Evolutionary conservation across 53 echinoderm and acorn worm species (phyloP).

Genomic region (Patiria pectinifera): DNA sequence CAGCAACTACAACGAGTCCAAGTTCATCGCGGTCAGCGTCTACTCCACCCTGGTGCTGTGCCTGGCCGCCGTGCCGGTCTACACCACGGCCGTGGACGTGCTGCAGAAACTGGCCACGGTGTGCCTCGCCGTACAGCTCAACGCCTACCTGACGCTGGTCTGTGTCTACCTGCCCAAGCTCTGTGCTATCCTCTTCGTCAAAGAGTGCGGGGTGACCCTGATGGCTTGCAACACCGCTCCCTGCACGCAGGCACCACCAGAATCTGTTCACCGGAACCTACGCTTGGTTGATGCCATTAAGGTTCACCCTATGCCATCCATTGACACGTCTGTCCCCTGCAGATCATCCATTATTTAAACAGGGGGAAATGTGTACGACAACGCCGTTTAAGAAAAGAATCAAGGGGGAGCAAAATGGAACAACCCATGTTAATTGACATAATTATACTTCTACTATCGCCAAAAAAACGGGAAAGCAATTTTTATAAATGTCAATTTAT

Average conservation of each 20-base stretch:
- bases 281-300: background rate
- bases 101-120: constrained; percentile 36
- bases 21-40: too few species aligned
- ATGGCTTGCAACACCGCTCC: background rate
- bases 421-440: too few species aligned
- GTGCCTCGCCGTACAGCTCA: constrained; percentile 27
- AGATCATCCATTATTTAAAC: too few species aligned
- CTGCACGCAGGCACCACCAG: background rate
- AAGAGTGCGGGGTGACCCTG: background rate
- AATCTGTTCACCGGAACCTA: background rate
- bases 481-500: too few species aligned
- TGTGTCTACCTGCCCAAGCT: constrained; percentile 45
- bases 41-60: constrained; percentile 41
- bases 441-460: too few species aligned
- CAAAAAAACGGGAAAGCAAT: too few species aligned
- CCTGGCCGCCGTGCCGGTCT: constrained; percentile 51
- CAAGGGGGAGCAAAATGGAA: too few species aligned
- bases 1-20: too few species aligned
- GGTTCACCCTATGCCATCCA: background rate
- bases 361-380: too few species aligned
- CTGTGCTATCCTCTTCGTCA: constrained; percentile 11
- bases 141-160: constrained; percentile 16
- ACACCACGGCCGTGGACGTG: constrained; percentile 29
- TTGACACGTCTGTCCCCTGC: too few species aligned
- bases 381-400: too few species aligned